Conservation (phyloP, 2,113 vertebrate genomes). For the Macroglossus sobrinus region DNA sequence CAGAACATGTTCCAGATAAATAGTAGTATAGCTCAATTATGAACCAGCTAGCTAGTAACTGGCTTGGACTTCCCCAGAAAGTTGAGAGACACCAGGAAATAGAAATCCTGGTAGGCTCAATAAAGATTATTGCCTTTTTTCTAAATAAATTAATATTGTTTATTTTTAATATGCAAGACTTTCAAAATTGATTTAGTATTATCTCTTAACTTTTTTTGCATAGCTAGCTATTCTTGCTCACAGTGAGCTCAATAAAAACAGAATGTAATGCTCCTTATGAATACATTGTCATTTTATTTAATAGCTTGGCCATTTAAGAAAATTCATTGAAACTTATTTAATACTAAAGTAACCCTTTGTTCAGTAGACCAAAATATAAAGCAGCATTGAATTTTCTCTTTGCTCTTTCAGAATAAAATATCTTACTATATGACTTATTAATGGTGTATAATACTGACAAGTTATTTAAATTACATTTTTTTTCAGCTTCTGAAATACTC, state of each 20-base stretch:
- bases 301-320: constrained; percentile 24
- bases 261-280: constrained; percentile 22
- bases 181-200: constrained; percentile 25
- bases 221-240: constrained; percentile 14
- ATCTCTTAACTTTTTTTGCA: constrained; percentile 1
- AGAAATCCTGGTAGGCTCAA: constrained; percentile 20
- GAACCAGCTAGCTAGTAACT: not conserved
- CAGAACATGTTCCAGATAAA: not conserved
- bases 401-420: constrained; percentile 34
- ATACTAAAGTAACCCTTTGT: constrained; percentile 1
- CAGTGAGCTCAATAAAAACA: not conserved
- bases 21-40: not conserved
- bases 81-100: not conserved
- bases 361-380: constrained; percentile 35
- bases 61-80: not conserved
- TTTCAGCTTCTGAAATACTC: constrained; percentile 21
- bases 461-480: constrained; percentile 41
- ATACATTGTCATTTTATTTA: constrained; percentile 18
- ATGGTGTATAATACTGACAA: not conserved
- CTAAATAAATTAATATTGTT: constrained; percentile 12
- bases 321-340: constrained; percentile 36
- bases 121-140: constrained; percentile 3
- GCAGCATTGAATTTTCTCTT: constrained; percentile 30
- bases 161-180: not conserved
- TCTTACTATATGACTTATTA: not conserved